Conservation (phyloP, 2,113 vertebrate genomes). For the Sander vitreus region DNA sequence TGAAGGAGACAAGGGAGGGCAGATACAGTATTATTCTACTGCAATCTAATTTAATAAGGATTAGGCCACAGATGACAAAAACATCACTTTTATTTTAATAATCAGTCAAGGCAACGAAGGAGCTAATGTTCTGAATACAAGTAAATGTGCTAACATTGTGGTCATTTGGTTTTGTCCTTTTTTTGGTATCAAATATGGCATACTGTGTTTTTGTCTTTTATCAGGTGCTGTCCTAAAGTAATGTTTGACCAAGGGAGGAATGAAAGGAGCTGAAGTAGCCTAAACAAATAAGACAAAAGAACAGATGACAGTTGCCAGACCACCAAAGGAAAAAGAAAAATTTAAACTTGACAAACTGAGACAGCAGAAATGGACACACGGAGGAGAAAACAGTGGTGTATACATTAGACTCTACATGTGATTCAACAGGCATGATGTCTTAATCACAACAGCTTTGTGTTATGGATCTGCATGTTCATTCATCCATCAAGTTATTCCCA, state of each 20-base stretch:
- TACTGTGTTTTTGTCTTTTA: neutral
- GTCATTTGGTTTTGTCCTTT: neutral
- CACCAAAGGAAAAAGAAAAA: neutral
- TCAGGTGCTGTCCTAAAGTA: slow-evolving; percentile 16
- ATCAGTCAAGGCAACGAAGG: neutral
- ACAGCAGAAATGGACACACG: neutral
- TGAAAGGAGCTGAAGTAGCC: slow-evolving; percentile 2
- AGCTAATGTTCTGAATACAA: neutral
- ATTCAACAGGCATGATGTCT: slow-evolving; percentile 42
- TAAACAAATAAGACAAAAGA: slow-evolving; percentile 38
- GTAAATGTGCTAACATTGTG: neutral
- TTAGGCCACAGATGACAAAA: slow-evolving; percentile 8
- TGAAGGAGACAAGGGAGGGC: slow-evolving; percentile 71
- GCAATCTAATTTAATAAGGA: slow-evolving; percentile 3
- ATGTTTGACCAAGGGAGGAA: slow-evolving; percentile 17
- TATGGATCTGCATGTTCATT: slow-evolving; percentile 24
- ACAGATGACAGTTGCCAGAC: slow-evolving; percentile 9
- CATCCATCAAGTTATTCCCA: slow-evolving; percentile 51
- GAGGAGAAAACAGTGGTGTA: neutral
- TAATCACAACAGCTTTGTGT: slow-evolving; percentile 27
- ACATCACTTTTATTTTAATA: neutral
- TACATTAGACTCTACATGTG: neutral
- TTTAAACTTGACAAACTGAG: neutral
- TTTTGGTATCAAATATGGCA: neutral
- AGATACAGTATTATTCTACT: slow-evolving; percentile 2